Conservation (phyloP, 1,140 invertebrate species). For the Colletes latitarsis region DNA sequence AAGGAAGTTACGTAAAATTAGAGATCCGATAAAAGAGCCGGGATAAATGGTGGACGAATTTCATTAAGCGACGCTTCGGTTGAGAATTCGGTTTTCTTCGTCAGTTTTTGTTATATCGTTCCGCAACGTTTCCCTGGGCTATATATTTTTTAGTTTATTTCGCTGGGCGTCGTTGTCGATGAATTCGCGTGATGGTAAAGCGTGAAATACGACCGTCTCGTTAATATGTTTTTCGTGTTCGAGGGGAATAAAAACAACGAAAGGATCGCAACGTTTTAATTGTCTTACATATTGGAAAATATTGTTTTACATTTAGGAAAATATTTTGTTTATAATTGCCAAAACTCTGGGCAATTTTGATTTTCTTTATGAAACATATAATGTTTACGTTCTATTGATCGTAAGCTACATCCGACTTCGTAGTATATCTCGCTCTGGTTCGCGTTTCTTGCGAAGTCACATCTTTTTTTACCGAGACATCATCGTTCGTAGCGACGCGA, state of each 20-base stretch:
- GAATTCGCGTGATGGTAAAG: no score
- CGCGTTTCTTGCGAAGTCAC: not conserved
- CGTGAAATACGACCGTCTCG: no score
- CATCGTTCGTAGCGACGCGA: conserved; percentile 3
- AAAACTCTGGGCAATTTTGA: no score
- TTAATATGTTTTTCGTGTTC: no score
- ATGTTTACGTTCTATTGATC: conserved; percentile 18
- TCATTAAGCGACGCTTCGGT: conserved; percentile 45
- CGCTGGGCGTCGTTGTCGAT: no score
- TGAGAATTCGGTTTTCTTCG: conserved; percentile 39
- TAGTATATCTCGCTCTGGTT: conserved; percentile 8
- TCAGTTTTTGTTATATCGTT: not conserved
- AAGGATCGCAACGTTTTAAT: no score
- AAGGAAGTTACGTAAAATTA: conserved; percentile 53
- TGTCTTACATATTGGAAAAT: no score
- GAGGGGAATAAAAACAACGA: no score
- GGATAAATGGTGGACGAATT: conserved; percentile 53
- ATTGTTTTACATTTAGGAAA: no score
- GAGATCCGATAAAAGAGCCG: conserved; percentile 48
- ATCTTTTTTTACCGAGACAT: conserved; percentile 1
- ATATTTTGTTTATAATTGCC: no score
- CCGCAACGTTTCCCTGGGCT: not conserved
- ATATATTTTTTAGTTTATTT: not conserved
- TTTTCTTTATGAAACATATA: no score
- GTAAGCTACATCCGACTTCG: not conserved